phyloP scores from a whole-genome alignment of 2,113 vertebrate species.

The Craseonycteris thonglongyai region DNA sequence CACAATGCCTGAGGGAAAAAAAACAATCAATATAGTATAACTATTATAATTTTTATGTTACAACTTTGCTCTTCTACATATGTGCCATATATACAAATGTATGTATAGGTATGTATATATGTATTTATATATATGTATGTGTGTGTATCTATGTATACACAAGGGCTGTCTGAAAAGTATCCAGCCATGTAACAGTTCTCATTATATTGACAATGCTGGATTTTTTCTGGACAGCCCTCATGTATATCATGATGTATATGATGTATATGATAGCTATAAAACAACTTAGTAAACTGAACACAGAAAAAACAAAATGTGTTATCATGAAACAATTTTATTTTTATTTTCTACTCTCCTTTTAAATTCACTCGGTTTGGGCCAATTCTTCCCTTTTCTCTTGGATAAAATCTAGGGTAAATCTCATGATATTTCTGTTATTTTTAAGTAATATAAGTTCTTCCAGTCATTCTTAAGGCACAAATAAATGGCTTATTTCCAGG shows the following conservation, averaged over 20 bases:
- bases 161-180: too few species aligned
- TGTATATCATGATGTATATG: neutral
- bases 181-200: too few species aligned
- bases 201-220: too few species aligned
- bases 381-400: neutral
- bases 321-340: neutral
- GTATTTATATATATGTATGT: neutral
- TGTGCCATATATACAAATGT: too few species aligned
- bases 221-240: too few species aligned
- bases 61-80: neutral
- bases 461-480: neutral
- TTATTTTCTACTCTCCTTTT: neutral
- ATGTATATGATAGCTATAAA: neutral
- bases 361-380: neutral
- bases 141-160: neutral
- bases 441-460: neutral
- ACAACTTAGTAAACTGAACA: neutral
- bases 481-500: neutral
- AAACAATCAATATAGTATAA: neutral
- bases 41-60: neutral
- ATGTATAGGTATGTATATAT: too few species aligned
- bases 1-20: neutral
- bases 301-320: neutral
- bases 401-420: neutral
- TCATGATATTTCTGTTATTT: neutral